Evolutionary conservation across 2,888 invertebrate genomes (phyloP).

Genomic region (Hemistola chrysoprasaria): DNA sequence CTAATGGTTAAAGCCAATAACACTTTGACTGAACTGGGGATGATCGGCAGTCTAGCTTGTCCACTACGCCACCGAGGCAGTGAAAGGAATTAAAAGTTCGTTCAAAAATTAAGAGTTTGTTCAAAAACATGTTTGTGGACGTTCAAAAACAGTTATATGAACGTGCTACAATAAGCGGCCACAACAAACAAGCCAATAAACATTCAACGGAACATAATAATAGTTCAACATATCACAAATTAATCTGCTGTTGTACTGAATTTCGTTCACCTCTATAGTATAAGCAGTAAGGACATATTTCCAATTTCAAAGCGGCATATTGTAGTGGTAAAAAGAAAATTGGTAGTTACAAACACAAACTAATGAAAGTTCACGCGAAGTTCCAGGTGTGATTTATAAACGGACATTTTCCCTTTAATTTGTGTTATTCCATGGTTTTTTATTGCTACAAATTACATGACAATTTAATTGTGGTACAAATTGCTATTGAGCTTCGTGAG

Average conservation of each 20-base stretch:
- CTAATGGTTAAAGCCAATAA: no score
- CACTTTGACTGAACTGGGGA: no score
- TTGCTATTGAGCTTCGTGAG: constrained; percentile 12
- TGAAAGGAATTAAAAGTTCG: no score
- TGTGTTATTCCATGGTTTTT: constrained; percentile 37
- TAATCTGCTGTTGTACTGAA: neutral
- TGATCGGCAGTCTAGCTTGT: no score
- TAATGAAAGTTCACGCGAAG: constrained; percentile 42
- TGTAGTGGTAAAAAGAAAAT: constrained; percentile 32
- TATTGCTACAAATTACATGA: constrained; percentile 42
- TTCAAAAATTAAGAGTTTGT: no score
- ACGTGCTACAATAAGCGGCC: constrained; percentile 26
- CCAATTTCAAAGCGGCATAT: constrained; percentile 8
- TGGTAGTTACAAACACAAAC: constrained; percentile 33
- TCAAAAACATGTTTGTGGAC: constrained; percentile 21
- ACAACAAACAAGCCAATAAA: constrained; percentile 26
- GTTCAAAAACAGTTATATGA: constrained; percentile 27
- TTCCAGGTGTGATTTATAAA: constrained; percentile 42
- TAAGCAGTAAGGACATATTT: constrained; percentile 13
- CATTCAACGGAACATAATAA: constrained; percentile 20
- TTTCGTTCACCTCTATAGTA: constrained; percentile 4
- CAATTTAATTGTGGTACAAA: constrained; percentile 34
- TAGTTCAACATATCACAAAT: constrained; percentile 9
- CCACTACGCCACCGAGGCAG: no score
- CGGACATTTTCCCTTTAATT: constrained; percentile 36